Evolutionary conservation across 2,113 vertebrate species (phyloP), one percentile per base, ranked within the genome.

Genomic region (Osmerus eperlanus): DNA sequence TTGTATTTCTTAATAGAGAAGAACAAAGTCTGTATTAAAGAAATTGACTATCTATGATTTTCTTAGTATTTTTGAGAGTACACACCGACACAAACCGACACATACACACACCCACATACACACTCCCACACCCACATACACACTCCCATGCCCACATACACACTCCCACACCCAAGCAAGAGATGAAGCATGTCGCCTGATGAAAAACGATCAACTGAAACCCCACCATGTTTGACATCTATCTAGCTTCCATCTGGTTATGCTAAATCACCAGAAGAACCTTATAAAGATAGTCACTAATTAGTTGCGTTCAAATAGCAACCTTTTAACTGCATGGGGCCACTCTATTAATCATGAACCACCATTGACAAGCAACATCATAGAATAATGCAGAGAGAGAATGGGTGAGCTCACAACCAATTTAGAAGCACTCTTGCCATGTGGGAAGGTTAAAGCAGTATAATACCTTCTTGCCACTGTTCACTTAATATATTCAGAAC

Each of bases 11-110:
- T 69, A 69, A 63, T 90, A 91, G 87, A 86, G 78, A 86, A 70
- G 78, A 86, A 70, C 60, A 78, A 66, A 85, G 80, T 89, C 84
- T 88, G 85, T 83, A 90, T 77, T 82, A 76, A 91, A 91, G 23
- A 87, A 78, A 71, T 72, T 76, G 8, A 72, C 21, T 54, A 76
- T 78, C 36, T 71, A 28, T 56, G 25, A 68, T 77, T 52, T 61
- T 77, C 67, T 81, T 73, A 80, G 64, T 18, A 65, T 65, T 6
- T 19, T 65, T 65, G 41, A 47, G 41, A 47, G 41, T 47, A 47
- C 41, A 47, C 41, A 47, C 41, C 41, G 9, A 47, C 9, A 9
- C 41, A 47, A 5, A 12, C 41, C 7, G 9, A 47, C 41, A 47
- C 41, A 6, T 36, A 36, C 32, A 36, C 32, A 2, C 21, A 32